Conservation (phyloP, 1,140 invertebrate species). For the Ostrea edulis region DNA sequence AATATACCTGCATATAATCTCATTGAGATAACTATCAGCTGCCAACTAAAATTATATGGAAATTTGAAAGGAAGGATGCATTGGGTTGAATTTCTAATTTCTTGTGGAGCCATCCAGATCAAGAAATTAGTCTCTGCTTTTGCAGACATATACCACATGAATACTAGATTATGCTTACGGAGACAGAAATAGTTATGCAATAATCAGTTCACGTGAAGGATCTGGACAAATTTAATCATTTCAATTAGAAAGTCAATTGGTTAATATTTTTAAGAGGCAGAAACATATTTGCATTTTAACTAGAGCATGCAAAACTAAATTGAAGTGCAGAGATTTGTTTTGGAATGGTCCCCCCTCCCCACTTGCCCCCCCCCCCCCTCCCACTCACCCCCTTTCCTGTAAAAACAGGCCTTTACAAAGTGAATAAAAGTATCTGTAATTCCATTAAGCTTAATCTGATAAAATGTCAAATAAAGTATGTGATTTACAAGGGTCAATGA, state of each 20-base stretch:
- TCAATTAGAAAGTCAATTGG: constrained; percentile 24
- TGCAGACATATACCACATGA: not conserved
- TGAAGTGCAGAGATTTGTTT: constrained; percentile 1
- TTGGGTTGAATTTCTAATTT: constrained; percentile 34
- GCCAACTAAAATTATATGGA: constrained; percentile 28
- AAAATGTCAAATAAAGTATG: not conserved
- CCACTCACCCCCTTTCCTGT: too few species aligned
- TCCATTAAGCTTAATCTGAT: not conserved
- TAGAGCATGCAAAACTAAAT: not conserved
- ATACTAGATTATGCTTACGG: not conserved
- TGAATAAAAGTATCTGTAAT: not conserved
- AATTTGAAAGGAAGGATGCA: constrained; percentile 32
- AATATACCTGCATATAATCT: constrained; percentile 37
- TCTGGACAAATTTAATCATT: constrained; percentile 13
- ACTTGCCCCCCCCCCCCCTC: too few species aligned
- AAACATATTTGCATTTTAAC: constrained; percentile 1
- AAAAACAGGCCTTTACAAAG: not conserved
- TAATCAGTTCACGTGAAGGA: constrained; percentile 1
- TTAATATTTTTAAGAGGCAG: not conserved
- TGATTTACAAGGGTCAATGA: not conserved
- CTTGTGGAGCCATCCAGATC: constrained; percentile 24
- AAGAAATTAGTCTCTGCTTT: constrained; percentile 29
- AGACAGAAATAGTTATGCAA: constrained; percentile 29
- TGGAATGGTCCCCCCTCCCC: too few species aligned
- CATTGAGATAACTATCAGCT: constrained; percentile 4